These are phyloP conservation scores for Flabesymbios commensalis DNA, from an alignment of 2,888 invertebrate genomes.

Conservation along the genomic window DNA sequence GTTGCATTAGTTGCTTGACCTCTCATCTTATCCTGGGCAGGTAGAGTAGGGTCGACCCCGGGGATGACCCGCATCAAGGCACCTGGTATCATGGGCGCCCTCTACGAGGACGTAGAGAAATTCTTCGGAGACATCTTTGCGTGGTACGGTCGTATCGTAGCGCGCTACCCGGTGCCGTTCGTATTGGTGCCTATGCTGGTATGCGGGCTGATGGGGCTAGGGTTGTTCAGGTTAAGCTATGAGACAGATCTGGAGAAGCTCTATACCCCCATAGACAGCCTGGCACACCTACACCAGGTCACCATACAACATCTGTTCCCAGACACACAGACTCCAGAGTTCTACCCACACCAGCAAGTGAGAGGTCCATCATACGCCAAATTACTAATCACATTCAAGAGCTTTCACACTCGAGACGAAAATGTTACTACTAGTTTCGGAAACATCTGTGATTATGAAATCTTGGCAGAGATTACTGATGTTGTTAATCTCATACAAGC, in stretches of 20 bases:
- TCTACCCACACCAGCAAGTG: constrained; percentile 19
- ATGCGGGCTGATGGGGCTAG: constrained; percentile 35
- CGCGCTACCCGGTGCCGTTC: constrained; percentile 16
- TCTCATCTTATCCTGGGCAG: no score
- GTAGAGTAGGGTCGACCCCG: no score
- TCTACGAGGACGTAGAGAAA: constrained; percentile 38
- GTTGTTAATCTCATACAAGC: constrained; percentile 7
- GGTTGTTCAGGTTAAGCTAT: constrained; percentile 29
- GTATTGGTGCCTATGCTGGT: constrained; percentile 23
- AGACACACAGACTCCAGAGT: constrained; percentile 10
- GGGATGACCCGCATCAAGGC: no score
- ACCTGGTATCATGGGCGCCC: constrained; percentile 40
- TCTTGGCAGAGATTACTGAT: no score
- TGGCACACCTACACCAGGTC: constrained; percentile 36
- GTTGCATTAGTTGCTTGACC: no score
- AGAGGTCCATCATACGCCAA: constrained; percentile 14
- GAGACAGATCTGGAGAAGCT: constrained; percentile 39
- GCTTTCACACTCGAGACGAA: background rate
- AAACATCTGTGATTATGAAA: background rate
- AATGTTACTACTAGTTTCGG: background rate
- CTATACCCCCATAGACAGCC: constrained; percentile 44
- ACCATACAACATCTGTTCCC: constrained; percentile 21
- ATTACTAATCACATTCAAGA: constrained; percentile 11
- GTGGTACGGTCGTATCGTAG: constrained; percentile 36
- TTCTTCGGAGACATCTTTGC: constrained; percentile 40